Evolutionary conservation across 2,113 vertebrate genomes (phyloP), one percentile per base, ranked within the genome.

Genomic region (Nothoprocta pentlandii): DNA sequence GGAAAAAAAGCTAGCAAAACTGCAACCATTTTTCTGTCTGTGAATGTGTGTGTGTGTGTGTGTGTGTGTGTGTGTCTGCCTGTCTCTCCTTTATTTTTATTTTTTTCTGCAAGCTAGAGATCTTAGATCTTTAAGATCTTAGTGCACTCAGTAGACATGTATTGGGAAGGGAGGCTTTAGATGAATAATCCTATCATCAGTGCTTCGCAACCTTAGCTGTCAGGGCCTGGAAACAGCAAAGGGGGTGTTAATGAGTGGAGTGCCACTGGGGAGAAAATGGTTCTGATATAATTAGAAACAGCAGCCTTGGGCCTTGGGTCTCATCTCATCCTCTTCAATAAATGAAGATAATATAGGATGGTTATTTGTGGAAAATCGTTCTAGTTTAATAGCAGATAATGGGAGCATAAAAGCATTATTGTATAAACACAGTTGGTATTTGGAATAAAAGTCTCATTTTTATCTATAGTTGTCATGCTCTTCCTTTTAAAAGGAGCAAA

Each of bases 331-430:
- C 9, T 1, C 10, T 0, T 80, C 5, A 0, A 70, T 53, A 75
- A 66, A 44, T 56, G 58, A 85, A 68, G 22, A 21, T 76, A 71
- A 91, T 51, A 32, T 32, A 69, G 76, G 58, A 73, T 84, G 49
- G 23, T 76, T 89, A 63, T 85, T 78, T 89, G 32, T 59, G 63
- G 30, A 58, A 81, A 26, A 26, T 89, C n/a, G 66, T 85, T 46
- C 36, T 88, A 19, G n/a, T 93, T 81, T 28, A 46, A 59, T 66
- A 69, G 83, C 34, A 87, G 58, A 66, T 83, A 88, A 86, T 87
- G 80, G 78, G 17, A 81, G 44, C 26, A 28, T 73, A 42, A 86
- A 92, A 87, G 26, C 53, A 39, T 78, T 86, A 42, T 34, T 73
- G 54, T 56, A 56, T 56, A 56, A 56, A 56, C 28, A 30, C 54